Evolutionary conservation across 2,888 invertebrate genomes (phyloP).

Genomic region (Ectemnius continuus): DNA sequence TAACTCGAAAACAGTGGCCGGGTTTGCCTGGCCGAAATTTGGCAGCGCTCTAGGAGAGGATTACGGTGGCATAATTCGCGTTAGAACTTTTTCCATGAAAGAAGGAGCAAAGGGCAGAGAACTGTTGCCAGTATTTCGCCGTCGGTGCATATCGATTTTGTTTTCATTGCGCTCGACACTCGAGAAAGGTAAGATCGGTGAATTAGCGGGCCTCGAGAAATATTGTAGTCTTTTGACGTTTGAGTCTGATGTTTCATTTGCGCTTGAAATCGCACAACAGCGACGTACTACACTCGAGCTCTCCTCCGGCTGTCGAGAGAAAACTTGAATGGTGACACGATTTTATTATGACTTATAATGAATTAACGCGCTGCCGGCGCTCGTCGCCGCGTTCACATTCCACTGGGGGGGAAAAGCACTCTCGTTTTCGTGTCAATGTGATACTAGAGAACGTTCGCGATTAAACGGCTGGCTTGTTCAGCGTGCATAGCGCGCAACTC

Average conservation of each 20-base stretch:
- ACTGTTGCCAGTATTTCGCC: background rate
- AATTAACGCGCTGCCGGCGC: conserved; percentile 36
- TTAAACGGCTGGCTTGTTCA: background rate
- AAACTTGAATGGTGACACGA: conserved; percentile 22
- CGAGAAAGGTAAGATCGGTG: background rate
- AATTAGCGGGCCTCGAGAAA: too few species aligned
- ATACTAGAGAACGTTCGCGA: too few species aligned
- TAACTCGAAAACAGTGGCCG: background rate
- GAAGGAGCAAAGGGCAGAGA: background rate
- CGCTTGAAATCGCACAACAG: too few species aligned
- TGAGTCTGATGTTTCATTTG: too few species aligned
- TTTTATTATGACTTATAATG: conserved; percentile 37
- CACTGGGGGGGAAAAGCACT: background rate
- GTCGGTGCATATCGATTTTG: conserved; percentile 2
- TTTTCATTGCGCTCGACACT: background rate
- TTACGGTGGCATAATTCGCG: too few species aligned
- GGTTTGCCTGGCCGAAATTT: background rate
- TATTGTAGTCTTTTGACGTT: too few species aligned
- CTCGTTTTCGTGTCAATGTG: conserved; percentile 5
- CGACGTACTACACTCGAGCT: too few species aligned
- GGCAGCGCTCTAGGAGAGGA: background rate
- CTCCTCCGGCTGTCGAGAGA: conserved; percentile 16
- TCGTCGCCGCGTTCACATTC: conserved; percentile 26
- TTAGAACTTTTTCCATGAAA: too few species aligned
- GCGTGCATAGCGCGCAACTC: background rate